Percentiles rank a stretch among this genome's conserved stretches.
phyloP scores from a whole-genome alignment of 2,113 vertebrate species.

The Sphaerodactylus townsendi region DNA sequence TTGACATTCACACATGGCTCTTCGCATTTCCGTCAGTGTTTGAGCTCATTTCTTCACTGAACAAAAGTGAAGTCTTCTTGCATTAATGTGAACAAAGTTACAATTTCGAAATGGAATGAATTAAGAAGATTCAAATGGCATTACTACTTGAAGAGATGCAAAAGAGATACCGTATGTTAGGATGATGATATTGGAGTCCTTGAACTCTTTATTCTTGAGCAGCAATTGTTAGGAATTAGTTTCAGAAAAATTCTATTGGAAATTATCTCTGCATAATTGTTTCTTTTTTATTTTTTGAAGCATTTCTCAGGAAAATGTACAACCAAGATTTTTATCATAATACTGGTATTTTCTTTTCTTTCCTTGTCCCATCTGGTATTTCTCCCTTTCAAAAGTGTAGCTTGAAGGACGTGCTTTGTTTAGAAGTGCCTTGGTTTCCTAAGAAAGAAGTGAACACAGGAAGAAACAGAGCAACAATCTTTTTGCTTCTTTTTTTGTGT shows the following conservation, averaged over 20 bases:
- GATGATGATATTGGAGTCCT: slow-evolving; percentile 57
- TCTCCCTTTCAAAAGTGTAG: slow-evolving; percentile 45
- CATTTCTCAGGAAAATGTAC: slow-evolving; percentile 66
- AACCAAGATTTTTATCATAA: slow-evolving; percentile 52
- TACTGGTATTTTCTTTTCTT: slow-evolving; percentile 50
- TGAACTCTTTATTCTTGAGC: slow-evolving; percentile 42
- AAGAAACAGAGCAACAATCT: slow-evolving; percentile 75
- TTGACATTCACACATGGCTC: slow-evolving; percentile 52
- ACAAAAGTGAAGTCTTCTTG: slow-evolving; percentile 61
- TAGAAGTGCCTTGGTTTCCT: slow-evolving; percentile 76
- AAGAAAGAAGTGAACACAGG: slow-evolving; percentile 66
- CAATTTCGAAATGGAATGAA: slow-evolving; percentile 49
- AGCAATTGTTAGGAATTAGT: slow-evolving; percentile 49
- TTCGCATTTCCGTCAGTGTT: slow-evolving; percentile 33
- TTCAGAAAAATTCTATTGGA: slow-evolving; percentile 49
- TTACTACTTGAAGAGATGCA: slow-evolving; percentile 38
- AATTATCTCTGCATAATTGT: slow-evolving; percentile 38
- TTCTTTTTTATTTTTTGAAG: slow-evolving; percentile 22
- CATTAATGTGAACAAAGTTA: slow-evolving; percentile 59
- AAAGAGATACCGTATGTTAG: slow-evolving; percentile 45
- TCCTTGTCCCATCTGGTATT: slow-evolving; percentile 42
- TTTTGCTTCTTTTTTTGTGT: slow-evolving; percentile 63
- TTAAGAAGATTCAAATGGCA: slow-evolving; percentile 41
- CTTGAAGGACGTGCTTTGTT: slow-evolving; percentile 60
- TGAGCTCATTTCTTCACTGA: slow-evolving; percentile 63